Base-by-base conservation (phyloP, 1,140 invertebrate species). In the Palaemon carinicauda region DNA sequence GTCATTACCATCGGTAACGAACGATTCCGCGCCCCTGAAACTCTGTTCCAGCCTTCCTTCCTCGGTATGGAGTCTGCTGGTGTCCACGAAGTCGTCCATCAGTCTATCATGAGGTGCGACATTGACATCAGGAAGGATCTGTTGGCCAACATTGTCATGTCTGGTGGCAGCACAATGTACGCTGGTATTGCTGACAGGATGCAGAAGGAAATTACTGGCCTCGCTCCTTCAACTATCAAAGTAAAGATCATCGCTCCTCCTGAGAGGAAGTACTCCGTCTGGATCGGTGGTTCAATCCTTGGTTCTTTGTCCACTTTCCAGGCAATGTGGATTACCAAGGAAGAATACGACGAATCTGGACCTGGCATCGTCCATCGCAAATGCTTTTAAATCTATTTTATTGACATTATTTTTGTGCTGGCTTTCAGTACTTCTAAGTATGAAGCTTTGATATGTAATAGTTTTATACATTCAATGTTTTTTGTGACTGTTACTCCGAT, bases 1-100 rank as follows among this genome's bases (percentile, higher is more conserved):
- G 97, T 99, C 90, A 98, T 98, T 93, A 98, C 96, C 93, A 98
- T 98, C 91, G 97, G 97, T 90, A 98, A 98, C 92, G 97, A 98
- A 92, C 94, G 98, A 91, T 98, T 99, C 97, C 95, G 98, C 93
- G 99, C 97, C 93, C 97, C 97, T 50, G 97, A 98, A 91, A 97
- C 97, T 89, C 94, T 99, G 84, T 98, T 98, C 96, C 97, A 98
- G 92, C 97, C 97, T 88, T 96, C 96, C 79, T 98, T 97, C 95
- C 92, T 97, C 92, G 96, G 97, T 92, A 98, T 98, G 96, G 97
- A 98, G 31, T 80, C 79, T 17, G 29, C 52, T 41, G 79, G 79
- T 65, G 54, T 80, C 3, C 79, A 80, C 24, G 79, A 80, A 51
- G 27, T 31, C 33, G 69, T 73, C 24, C 27, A 73, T 24, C 24